Percentiles rank a stretch among this genome's conserved stretches.
Evolutionary conservation across 30 jellyfish, hydroid and myxozoan genomes (phyloP).

Genomic region (Catostylus mosaicus): DNA sequence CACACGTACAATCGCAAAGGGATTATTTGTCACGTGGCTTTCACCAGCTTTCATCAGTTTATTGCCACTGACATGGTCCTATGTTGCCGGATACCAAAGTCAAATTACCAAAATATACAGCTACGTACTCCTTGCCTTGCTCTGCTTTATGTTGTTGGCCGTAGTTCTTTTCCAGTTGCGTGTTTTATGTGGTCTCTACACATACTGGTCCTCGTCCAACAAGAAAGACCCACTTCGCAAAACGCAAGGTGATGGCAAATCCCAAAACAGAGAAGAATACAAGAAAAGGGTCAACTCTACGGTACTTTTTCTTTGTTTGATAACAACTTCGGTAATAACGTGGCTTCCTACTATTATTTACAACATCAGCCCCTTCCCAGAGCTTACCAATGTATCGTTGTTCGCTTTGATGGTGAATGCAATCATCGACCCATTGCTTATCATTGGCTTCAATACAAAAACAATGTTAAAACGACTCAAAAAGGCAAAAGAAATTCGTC

Average conservation of each 20-base stretch:
- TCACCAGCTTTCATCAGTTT: conserved; percentile 42
- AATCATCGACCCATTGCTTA: conserved; percentile 48
- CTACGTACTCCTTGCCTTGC: conserved; percentile 25
- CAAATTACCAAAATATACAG: conserved; percentile 23
- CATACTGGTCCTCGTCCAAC: conserved; percentile 39
- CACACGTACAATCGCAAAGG: conserved; percentile 37
- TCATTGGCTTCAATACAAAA: conserved; percentile 27
- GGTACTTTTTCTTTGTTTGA: conserved; percentile 23
- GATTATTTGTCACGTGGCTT: conserved; percentile 44
- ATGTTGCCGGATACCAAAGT: conserved; percentile 48
- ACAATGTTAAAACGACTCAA: background rate
- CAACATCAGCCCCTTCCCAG: conserved; percentile 30
- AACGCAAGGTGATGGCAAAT: background rate
- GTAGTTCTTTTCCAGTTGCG: conserved; percentile 30
- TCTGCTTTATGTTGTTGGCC: conserved; percentile 2
- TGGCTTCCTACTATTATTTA: conserved; percentile 66
- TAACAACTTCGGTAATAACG: conserved; percentile 45
- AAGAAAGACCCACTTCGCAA: conserved; percentile 20
- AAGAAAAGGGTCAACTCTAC: conserved; percentile 23
- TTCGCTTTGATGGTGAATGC: conserved; percentile 56
- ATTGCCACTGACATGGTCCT: conserved; percentile 46
- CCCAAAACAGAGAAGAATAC: conserved; percentile 27
- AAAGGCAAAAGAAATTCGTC: background rate
- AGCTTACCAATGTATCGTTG: conserved; percentile 37
- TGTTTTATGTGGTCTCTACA: conserved; percentile 33